These are phyloP conservation scores for Hipposideros larvatus DNA, from an alignment of 2,797 vertebrate genomes.

Conservation along the genomic window DNA sequence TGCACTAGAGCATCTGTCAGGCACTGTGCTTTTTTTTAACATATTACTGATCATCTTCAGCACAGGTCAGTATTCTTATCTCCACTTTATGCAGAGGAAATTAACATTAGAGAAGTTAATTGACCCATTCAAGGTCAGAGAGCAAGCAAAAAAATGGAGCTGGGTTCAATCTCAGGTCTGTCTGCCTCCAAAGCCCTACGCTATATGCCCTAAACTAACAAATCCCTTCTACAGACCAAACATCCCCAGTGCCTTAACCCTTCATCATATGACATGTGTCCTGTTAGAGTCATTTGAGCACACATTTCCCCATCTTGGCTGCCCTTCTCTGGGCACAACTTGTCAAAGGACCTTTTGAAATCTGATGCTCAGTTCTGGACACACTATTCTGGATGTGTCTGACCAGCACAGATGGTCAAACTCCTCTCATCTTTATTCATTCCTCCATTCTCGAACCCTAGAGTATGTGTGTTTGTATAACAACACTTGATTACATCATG, in stretches of 20 bases:
- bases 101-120: background rate
- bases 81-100: background rate
- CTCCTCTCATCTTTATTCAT: background rate
- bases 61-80: background rate
- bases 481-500: background rate
- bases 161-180: background rate
- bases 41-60: background rate
- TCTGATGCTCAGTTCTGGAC: background rate
- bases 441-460: background rate
- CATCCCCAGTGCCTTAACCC: background rate
- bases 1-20: background rate
- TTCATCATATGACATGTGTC: background rate
- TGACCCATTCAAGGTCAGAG: background rate
- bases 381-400: background rate
- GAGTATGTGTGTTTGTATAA: background rate
- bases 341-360: constrained; percentile 33
- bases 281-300: background rate
- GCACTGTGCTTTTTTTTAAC: background rate
- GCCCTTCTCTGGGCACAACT: background rate
- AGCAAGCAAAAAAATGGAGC: background rate
- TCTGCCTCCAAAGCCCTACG: background rate
- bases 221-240: background rate
- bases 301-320: background rate
- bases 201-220: background rate
- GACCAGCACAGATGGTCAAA: background rate